Conservation (phyloP, 2,888 invertebrate genomes). For the Minunthozetes semirufus region DNA sequence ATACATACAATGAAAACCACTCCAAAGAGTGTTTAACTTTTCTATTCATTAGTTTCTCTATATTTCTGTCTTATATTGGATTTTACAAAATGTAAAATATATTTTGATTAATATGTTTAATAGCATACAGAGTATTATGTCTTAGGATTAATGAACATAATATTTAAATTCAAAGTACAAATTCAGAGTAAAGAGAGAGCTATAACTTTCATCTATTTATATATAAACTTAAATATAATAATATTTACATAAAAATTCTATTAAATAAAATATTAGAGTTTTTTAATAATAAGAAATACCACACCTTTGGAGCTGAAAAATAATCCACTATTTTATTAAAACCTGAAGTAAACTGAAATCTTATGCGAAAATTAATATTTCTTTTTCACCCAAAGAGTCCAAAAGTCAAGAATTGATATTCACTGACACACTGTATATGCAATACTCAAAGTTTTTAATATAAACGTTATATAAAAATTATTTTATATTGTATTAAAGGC, state of each 20-base stretch:
- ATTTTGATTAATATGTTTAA: constrained; percentile 10
- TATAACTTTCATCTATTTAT: neutral
- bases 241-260: neutral
- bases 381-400: neutral
- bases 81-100: neutral
- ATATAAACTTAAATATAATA: neutral
- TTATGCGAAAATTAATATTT: no score
- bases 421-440: neutral
- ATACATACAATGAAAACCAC: neutral
- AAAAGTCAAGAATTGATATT: neutral
- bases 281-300: neutral
- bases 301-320: neutral
- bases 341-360: no score
- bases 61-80: no score
- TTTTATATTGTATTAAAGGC: neutral
- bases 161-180: neutral
- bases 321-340: no score
- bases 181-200: neutral
- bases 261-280: neutral
- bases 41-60: neutral
- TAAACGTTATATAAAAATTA: no score
- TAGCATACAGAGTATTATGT: neutral
- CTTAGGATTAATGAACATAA: constrained; percentile 1
- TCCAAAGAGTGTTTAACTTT: neutral
- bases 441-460: neutral